Base-by-base conservation (phyloP, 2,888 invertebrate genomes). In the Beris morrisii region DNA sequence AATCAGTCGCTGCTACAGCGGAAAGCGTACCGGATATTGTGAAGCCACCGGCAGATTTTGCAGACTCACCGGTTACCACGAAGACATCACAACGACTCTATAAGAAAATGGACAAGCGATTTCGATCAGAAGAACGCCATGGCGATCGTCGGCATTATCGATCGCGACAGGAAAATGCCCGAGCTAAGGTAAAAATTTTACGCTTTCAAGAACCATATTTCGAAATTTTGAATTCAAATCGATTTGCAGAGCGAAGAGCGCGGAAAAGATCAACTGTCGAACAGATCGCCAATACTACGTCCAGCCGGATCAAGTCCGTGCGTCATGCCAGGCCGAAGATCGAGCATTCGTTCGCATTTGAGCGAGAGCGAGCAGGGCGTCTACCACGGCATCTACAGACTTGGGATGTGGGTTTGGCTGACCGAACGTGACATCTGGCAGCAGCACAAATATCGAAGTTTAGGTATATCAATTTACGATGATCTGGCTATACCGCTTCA, bases 41-140 rank as follows among this genome's bases (percentile, higher is more conserved):
- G 2, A 91, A 92, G 74, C 93, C 93, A 0, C 93, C 93, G 2
- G 93, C 92, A 13, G 92, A 92, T 52, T 94, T 93, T 77, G 93
- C 92, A 6, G 93, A 94, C 78, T 93, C 92, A 0, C 93, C 93
- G 5, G 83, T 85, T 74, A 84, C 83, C 66, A 87, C 84, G 55
- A 80, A 80, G 66, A 79, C 79, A 32, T 78, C 80, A 0, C 80
- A 80, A 67, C 83, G 87, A 31, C 78, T 91, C 31, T 91, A 91
- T 77, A 93, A 89, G 80, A 93, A 90, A 78, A 84, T 88, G 75
- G 90, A 88, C 74, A 92, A 89, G 74, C 82, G 90, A 72, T 91
- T 88, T 78, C 84, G 91, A n/a, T 91, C 90, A 7, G 90, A 92
- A 77, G 91, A 92, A 72, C 84, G 92, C 66, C 79, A 82, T 69